These are phyloP conservation scores for Sigmodon hispidus DNA, from an alignment of 2,113 vertebrate species.

Conservation along the genomic window DNA sequence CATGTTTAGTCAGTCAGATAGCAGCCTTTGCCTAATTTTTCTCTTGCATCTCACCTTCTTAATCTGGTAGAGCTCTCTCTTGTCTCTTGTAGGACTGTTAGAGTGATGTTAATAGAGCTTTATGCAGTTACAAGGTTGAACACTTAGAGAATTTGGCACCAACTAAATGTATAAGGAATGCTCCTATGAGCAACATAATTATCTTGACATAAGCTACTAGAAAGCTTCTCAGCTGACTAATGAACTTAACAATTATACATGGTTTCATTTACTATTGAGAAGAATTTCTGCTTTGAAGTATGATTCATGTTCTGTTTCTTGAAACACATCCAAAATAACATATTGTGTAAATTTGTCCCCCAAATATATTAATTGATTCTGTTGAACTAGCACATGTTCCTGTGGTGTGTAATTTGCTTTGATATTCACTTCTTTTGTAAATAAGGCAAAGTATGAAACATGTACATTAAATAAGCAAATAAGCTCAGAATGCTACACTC, in stretches of 20 bases:
- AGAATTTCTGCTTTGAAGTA: conserved; percentile 69
- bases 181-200: conserved; percentile 35
- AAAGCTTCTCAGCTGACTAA: conserved; percentile 57
- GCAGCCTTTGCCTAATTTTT: background rate
- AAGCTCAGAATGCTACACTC: conserved; percentile 17
- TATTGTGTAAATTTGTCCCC: conserved; percentile 65
- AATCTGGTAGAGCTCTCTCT: background rate
- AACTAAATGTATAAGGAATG: conserved; percentile 21
- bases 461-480: conserved; percentile 51
- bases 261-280: conserved; percentile 61
- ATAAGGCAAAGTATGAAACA: conserved; percentile 69
- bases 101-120: conserved; percentile 24
- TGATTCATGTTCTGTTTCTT: conserved; percentile 77
- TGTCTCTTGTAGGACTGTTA: background rate
- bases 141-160: conserved; percentile 10
- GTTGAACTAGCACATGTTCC: conserved; percentile 63
- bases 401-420: conserved; percentile 70
- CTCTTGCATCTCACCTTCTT: background rate
- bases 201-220: conserved; percentile 43
- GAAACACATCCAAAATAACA: conserved; percentile 67
- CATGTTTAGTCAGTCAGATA: background rate
- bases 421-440: conserved; percentile 44
- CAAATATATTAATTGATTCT: conserved; percentile 66
- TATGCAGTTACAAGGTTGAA: conserved; percentile 38
- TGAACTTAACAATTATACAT: conserved; percentile 39